Conservation (phyloP, 2,888 invertebrate genomes). For the Gymnosoma rotundatum region DNA sequence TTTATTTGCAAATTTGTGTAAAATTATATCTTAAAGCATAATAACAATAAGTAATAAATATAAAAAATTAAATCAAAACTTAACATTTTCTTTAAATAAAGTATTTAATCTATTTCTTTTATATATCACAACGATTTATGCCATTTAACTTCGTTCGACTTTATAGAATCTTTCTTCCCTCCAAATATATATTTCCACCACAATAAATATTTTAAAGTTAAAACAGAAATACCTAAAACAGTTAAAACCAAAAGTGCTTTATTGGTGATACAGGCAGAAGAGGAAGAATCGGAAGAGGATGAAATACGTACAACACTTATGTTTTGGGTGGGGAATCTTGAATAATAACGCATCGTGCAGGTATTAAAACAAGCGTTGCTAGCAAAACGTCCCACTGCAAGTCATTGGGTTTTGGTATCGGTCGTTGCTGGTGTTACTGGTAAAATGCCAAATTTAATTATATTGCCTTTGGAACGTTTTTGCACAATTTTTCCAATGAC, state of each 20-base stretch:
- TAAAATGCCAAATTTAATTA: slow-evolving; percentile 85
- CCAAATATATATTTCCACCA: slow-evolving; percentile 64
- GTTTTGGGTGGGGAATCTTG: background rate
- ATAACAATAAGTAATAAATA: background rate
- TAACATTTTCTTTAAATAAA: background rate
- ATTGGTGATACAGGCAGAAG: background rate
- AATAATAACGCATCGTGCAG: slow-evolving; percentile 19
- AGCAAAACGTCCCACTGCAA: slow-evolving; percentile 29
- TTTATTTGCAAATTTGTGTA: background rate
- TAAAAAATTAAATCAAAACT: background rate
- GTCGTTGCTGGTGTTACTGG: slow-evolving; percentile 78
- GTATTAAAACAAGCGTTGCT: background rate
- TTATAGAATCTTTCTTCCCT: background rate
- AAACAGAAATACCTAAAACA: slow-evolving; percentile 49
- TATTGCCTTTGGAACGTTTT: slow-evolving; percentile 85
- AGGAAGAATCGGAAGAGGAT: slow-evolving; percentile 21
- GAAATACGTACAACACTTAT: background rate
- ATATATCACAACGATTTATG: background rate
- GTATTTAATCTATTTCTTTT: too few species aligned
- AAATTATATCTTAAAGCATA: background rate
- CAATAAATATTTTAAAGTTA: slow-evolving; percentile 64
- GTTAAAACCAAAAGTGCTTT: slow-evolving; percentile 56
- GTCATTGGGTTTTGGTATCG: slow-evolving; percentile 45
- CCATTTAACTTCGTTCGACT: background rate
- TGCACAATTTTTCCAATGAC: slow-evolving; percentile 84